A percentile compares a stretch with the other conserved stretches of the same genome.
phyloP scores from a whole-genome alignment of 2,113 vertebrate species.

The Protomyctophum bolini region DNA sequence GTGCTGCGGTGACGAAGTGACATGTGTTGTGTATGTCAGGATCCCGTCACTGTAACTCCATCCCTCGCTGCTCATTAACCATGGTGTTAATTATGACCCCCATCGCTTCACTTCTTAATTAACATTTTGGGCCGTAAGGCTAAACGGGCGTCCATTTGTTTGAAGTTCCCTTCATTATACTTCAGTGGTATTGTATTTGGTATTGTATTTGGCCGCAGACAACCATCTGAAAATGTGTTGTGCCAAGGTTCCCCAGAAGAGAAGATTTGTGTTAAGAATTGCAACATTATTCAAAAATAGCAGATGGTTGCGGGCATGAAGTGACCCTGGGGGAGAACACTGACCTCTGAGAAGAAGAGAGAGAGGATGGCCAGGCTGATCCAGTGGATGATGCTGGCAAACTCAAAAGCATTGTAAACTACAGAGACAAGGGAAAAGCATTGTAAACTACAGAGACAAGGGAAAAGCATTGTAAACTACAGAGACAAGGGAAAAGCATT shows the following conservation, averaged over 20 bases:
- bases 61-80: conserved; percentile 49
- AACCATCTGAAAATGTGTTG: no score
- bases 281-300: no score
- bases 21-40: conserved; percentile 35
- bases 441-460: no score
- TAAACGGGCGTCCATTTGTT: background rate
- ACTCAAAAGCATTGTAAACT: conserved; percentile 96
- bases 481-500: no score
- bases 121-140: conserved; percentile 42
- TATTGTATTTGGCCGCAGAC: no score
- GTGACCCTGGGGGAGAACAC: conserved; percentile 31
- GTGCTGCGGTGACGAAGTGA: conserved; percentile 24
- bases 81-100: no score
- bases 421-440: conserved; percentile 72
- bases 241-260: background rate
- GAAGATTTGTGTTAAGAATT: background rate
- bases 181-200: background rate
- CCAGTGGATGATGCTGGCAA: conserved; percentile 96
- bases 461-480: no score
- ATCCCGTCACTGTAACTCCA: conserved; percentile 58
- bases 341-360: conserved; percentile 97
- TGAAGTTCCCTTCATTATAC: background rate
- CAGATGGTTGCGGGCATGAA: no score
- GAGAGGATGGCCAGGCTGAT: conserved; percentile 97
- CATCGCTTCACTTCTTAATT: conserved; percentile 47